Evolutionary conservation across 2,888 invertebrate species (phyloP).

Genomic region (Orchesellides sinensis): DNA sequence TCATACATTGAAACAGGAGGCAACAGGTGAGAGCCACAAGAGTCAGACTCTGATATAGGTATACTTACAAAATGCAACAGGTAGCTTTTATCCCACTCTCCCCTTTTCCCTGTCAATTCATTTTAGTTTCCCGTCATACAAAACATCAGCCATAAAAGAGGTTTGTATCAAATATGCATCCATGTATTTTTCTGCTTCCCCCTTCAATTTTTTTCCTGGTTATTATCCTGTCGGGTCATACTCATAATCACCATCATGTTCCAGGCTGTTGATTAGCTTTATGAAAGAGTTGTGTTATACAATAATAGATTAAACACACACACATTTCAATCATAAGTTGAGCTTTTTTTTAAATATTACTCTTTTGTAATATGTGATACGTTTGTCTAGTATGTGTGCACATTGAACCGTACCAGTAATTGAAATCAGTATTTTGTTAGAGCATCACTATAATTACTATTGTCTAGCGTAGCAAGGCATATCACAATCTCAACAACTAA

Average conservation of each 20-base stretch:
- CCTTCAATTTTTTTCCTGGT: constrained; percentile 17
- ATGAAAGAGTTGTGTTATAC: constrained; percentile 28
- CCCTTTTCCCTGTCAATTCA: constrained; percentile 20
- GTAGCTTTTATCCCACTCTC: neutral
- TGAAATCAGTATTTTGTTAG: constrained; percentile 27
- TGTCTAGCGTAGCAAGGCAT: neutral
- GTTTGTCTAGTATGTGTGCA: neutral
- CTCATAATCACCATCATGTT: constrained; percentile 46
- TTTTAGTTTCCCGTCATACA: neutral
- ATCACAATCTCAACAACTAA: neutral
- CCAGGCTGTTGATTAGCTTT: constrained; percentile 55
- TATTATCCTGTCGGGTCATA: neutral
- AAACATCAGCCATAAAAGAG: neutral
- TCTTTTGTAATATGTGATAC: too few relatives aligned
- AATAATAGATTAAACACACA: constrained; percentile 44
- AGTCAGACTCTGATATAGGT: neutral
- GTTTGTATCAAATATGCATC: too few relatives aligned
- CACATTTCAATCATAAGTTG: too few relatives aligned
- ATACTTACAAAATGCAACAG: neutral
- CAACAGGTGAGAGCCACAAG: constrained; percentile 25
- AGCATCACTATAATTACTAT: constrained; percentile 15
- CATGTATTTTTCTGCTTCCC: neutral
- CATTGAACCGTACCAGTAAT: constrained; percentile 13
- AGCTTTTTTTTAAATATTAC: too few relatives aligned
- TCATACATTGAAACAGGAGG: constrained; percentile 39